A percentile compares a stretch with the other conserved stretches of the same genome.
Evolutionary conservation across 2,113 vertebrate species (phyloP).

Genomic region (Nerophis lumbriciformis): DNA sequence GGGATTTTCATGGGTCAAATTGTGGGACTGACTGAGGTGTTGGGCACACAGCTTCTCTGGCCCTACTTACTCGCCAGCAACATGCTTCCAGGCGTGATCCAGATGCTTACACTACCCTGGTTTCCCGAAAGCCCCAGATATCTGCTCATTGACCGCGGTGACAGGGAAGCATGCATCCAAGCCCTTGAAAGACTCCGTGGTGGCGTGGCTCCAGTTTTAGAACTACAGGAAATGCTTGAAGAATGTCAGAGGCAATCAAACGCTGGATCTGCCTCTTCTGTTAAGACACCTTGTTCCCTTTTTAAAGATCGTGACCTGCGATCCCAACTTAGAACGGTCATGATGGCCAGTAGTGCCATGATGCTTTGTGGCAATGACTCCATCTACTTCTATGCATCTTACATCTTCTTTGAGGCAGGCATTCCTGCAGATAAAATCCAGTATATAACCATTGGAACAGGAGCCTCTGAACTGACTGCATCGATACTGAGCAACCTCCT

Average conservation of each 20-base stretch:
- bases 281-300: slow-evolving; percentile 69
- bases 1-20: slow-evolving; percentile 83
- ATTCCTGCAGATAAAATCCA: slow-evolving; percentile 76
- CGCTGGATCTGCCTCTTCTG: slow-evolving; percentile 23
- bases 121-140: slow-evolving; percentile 87
- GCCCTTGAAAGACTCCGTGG: slow-evolving; percentile 76
- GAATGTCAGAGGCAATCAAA: slow-evolving; percentile 64
- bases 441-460: slow-evolving; percentile 77
- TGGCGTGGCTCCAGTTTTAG: slow-evolving; percentile 47
- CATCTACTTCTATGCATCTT: slow-evolving; percentile 83
- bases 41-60: slow-evolving; percentile 79
- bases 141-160: slow-evolving; percentile 84
- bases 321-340: slow-evolving; percentile 71
- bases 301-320: slow-evolving; percentile 61
- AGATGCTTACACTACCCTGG: slow-evolving; percentile 80
- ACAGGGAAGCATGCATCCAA: slow-evolving; percentile 71
- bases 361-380: slow-evolving; percentile 87
- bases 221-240: slow-evolving; percentile 82
- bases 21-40: slow-evolving; percentile 78
- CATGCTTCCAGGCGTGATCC: slow-evolving; percentile 74
- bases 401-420: slow-evolving; percentile 78
- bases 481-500: slow-evolving; percentile 75
- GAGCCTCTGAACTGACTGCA: slow-evolving; percentile 77
- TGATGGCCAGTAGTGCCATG: slow-evolving; percentile 80
- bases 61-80: slow-evolving; percentile 83